phyloP scores from a whole-genome alignment of 2,113 vertebrate species.

The Danio rerio region DNA sequence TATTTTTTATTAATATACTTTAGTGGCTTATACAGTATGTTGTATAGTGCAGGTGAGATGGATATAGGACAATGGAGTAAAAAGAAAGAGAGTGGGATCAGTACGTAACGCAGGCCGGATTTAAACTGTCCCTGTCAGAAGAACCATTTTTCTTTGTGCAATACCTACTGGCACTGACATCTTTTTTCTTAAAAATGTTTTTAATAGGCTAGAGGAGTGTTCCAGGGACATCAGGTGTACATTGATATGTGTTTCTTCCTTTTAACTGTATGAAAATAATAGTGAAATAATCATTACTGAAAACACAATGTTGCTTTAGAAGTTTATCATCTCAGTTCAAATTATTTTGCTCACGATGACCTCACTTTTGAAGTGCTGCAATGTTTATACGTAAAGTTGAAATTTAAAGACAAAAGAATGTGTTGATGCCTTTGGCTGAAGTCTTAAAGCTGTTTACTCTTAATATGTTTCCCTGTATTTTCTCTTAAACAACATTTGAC shows the following conservation, averaged over 20 bases:
- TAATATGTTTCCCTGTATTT: neutral
- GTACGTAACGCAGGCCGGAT: slow-evolving; percentile 12
- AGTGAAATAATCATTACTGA: neutral
- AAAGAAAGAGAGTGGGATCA: neutral
- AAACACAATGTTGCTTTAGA: neutral
- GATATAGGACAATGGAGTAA: neutral
- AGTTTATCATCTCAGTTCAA: neutral
- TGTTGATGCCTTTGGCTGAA: neutral
- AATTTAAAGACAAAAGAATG: neutral
- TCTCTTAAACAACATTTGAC: neutral
- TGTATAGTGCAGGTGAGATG: neutral
- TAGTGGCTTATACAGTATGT: neutral
- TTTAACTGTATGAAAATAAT: neutral
- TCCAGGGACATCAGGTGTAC: neutral
- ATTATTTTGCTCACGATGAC: neutral
- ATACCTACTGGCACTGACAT: neutral
- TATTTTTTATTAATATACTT: neutral
- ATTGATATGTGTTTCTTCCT: neutral
- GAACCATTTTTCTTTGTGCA: neutral
- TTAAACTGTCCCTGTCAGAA: neutral
- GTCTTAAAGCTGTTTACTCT: slow-evolving; percentile 1
- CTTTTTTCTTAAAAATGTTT: neutral
- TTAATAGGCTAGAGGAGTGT: neutral
- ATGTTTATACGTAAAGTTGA: neutral
- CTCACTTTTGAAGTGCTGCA: neutral